A percentile compares a stretch with the other conserved stretches of the same genome.
These are phyloP conservation scores for Pantala flavescens DNA, from an alignment of 1,140 invertebrate species.

Conservation along the genomic window DNA sequence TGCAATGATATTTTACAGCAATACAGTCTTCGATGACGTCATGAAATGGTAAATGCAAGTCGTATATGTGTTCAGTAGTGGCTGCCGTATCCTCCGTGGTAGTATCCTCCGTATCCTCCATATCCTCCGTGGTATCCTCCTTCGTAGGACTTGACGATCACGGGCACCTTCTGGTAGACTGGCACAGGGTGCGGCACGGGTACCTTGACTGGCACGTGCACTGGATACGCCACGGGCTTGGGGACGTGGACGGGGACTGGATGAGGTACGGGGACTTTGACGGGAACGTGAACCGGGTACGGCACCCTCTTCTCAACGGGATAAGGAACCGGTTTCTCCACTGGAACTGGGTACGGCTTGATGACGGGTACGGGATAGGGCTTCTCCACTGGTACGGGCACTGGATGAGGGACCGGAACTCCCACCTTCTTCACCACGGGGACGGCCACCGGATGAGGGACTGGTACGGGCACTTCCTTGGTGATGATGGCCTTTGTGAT, in stretches of 20 bases:
- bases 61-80: neutral
- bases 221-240: constrained; percentile 13
- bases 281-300: constrained; percentile 19
- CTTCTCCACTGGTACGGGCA: constrained; percentile 4
- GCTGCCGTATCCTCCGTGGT: neutral
- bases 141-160: neutral
- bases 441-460: neutral
- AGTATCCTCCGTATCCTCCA: neutral
- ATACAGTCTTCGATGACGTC: too few relatives aligned
- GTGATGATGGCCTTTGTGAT: neutral
- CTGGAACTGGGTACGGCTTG: constrained; percentile 6
- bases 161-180: neutral
- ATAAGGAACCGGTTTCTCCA: constrained; percentile 12
- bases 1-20: too few relatives aligned
- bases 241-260: constrained; percentile 13
- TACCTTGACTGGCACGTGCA: constrained; percentile 17
- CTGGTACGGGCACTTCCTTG: neutral
- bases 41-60: too few relatives aligned
- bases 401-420: neutral
- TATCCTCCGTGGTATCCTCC: neutral
- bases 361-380: constrained; percentile 4
- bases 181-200: constrained; percentile 14
- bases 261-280: constrained; percentile 15
- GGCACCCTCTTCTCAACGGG: constrained; percentile 13
- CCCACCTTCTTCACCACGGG: neutral